These are phyloP conservation scores for Corvus hawaiiensis DNA, from an alignment of 2,113 vertebrate species.

Conservation along the genomic window DNA sequence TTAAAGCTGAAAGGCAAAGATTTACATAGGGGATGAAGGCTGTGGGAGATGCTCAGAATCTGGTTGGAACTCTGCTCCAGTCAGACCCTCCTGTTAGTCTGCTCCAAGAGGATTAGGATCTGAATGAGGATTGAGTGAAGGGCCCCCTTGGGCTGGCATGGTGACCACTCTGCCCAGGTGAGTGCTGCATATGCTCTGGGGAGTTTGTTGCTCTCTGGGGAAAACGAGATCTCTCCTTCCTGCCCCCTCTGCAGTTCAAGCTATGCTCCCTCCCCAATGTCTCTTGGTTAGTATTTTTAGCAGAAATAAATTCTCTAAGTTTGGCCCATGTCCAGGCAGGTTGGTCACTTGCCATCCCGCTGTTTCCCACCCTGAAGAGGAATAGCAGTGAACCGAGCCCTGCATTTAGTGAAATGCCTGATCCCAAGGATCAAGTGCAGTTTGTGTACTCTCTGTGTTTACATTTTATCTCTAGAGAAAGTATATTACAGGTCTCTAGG, in stretches of 20 bases:
- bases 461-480: slow-evolving; percentile 10
- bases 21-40: neutral
- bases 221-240: neutral
- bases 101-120: neutral
- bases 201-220: neutral
- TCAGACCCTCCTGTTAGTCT: neutral
- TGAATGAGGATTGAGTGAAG: neutral
- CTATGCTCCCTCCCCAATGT: neutral
- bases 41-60: neutral
- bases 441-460: slow-evolving; percentile 35
- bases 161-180: neutral
- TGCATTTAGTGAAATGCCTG: neutral
- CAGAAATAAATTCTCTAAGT: neutral
- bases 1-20: slow-evolving; percentile 28
- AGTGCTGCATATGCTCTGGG: neutral
- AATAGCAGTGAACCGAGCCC: neutral
- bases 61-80: neutral
- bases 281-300: neutral
- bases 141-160: neutral
- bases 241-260: neutral
- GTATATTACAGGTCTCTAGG: neutral
- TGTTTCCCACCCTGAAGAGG: neutral
- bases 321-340: neutral
- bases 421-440: slow-evolving; percentile 39
- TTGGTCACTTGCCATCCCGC: neutral